Evolutionary conservation across 2,888 invertebrate species (phyloP), one percentile per base, ranked within the genome.

Genomic region (Hecatera dysodea): DNA sequence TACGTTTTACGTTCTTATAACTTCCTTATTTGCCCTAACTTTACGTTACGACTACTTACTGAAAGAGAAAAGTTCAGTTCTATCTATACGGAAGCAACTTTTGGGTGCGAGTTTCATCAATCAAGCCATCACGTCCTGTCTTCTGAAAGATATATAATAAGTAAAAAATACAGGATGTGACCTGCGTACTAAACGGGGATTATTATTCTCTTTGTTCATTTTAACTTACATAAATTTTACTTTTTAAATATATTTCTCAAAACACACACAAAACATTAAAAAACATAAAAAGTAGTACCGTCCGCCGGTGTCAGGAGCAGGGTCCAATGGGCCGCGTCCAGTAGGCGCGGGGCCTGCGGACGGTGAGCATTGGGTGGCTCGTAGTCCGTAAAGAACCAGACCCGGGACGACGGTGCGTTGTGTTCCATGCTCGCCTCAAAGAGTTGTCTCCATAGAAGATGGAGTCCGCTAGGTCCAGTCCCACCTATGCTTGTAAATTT

Each of bases 1-100:
- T 52, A 33, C 53, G 50, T 67, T 83, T 84, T 72, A 79, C 62
- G 72, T 68, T 50, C 50, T 55, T 56, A 78, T 72, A 75, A 70
- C 73, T 82, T 75, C 59, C 71, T 80, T 74, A 78, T 80, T 78
- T 67, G 59, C 33, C 22, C 50, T 75, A 70, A 75, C 67, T 73
- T 83, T 66, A 57, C n/a, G 59, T 75, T 59, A 71, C 66, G 63
- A 67, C 72, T 75, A 69, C 55, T 73, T 75, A 52, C 17, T 52
- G 33, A 36, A 56, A 75, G 66, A 70, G 57, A 52, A 68, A 78
- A 81, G 69, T 75, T 83, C 29, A 55, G 24, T 66, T 66, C 19
- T 24, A 55, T 59, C 61, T 60, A 60, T 52, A 19, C 11, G 11
- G 9, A 78, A 70, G 48, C 71, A 53, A 44, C 22, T n/a, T 59